Base-by-base conservation (phyloP, 2,797 vertebrate genomes). In the Ammospiza maritima region DNA sequence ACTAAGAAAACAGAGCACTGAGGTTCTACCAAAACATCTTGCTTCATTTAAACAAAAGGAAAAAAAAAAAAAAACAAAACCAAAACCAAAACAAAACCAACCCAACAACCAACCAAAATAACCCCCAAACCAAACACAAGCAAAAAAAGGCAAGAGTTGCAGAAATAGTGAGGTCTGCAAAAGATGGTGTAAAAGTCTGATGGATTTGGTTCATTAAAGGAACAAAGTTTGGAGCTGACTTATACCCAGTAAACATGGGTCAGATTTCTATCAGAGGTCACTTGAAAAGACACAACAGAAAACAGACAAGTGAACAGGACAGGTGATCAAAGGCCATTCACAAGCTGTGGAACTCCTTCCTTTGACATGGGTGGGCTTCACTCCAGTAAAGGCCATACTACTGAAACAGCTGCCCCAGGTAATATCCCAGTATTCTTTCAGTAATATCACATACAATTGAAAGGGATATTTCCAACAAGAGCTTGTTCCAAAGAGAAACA, bases 221-320 rank as follows among this genome's bases (percentile, higher is more conserved):
- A 72, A n/a, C 9, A 32, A 61, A 42, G 23, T 44, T 42, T 50
- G 67, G 29, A 47, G 44, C 19, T 58, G 23, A 72, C 20, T 20
- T 38, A 32, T 8, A 34, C 2, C 17, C 16, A 22, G 30, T n/a
- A 62, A 72, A 70, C 12, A 38, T 1, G 10, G 12, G 25, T 20
- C 30, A 47, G 38, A n/a, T 27, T 72, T 87, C 42, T 47, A 3
- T 38, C 42, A 40, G 57, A 58, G 20, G 73, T 66, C 57, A 21
- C 10, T 12, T 65, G 60, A 77, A 45, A 51, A 32, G 13, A 17
- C 36, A 54, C 26, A 74, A 27, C 0, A 32, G 64, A 18, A 44
- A 42, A 30, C 17, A 75, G 45, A n/a, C 14, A 9, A 0, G 0
- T 23, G 10, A 61, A 30, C 1, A 42, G 38, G 54, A 72, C 36